Evolutionary conservation across 2,113 vertebrate genomes (phyloP).

Genomic region (Pterocles orientalis): DNA sequence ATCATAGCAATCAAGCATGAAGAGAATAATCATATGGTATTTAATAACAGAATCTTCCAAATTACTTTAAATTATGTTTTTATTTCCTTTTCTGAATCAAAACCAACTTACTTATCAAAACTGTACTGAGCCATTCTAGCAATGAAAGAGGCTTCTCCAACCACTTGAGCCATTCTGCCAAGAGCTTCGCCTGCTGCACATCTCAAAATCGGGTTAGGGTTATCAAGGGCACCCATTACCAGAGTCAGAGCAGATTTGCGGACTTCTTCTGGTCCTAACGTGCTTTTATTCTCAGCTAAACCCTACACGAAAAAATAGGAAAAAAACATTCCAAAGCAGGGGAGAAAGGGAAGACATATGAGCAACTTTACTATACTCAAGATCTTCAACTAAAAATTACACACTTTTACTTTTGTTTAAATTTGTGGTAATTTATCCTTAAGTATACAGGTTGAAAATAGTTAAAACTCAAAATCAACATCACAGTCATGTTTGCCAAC

Average conservation of each 20-base stretch:
- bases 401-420: neutral
- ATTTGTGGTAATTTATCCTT: neutral
- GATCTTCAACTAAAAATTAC: neutral
- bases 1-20: neutral
- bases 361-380: neutral
- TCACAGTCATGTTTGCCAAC: neutral
- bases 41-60: neutral
- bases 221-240: conserved; percentile 98
- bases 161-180: conserved; percentile 98
- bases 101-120: conserved; percentile 92
- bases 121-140: conserved; percentile 98
- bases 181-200: conserved; percentile 97
- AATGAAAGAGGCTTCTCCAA: conserved; percentile 97
- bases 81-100: neutral
- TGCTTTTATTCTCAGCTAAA: conserved; percentile 98
- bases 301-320: conserved; percentile 67
- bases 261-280: conserved; percentile 95
- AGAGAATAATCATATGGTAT: neutral
- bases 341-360: neutral
- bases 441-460: neutral
- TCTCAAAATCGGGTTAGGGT: conserved; percentile 95
- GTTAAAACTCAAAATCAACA: neutral
- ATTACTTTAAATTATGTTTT: neutral
- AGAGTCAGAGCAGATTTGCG: conserved; percentile 93
- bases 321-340: neutral